Conservation (phyloP, 2,113 vertebrate species). For the Cephalopholis sonnerati region DNA sequence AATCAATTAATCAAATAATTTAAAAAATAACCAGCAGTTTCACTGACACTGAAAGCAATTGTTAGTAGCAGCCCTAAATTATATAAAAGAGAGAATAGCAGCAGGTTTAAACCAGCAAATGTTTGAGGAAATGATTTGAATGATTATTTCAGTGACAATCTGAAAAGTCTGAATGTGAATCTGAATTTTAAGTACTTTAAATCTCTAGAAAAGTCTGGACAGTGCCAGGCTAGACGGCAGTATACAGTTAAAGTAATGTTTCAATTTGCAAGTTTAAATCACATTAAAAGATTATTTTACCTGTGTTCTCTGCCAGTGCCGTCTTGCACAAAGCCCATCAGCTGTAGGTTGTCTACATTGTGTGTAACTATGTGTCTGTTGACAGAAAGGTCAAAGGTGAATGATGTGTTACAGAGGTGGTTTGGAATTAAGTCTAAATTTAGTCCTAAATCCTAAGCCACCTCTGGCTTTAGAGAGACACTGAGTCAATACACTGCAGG, state of each 20-base stretch:
- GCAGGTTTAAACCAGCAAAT: neutral
- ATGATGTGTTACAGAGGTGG: conserved; percentile 64
- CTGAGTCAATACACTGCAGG: conserved; percentile 24
- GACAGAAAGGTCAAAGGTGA: conserved; percentile 52
- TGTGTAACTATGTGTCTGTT: conserved; percentile 1
- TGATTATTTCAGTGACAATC: neutral
- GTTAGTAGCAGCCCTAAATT: neutral
- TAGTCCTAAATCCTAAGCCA: conserved; percentile 55
- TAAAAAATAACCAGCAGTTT: neutral
- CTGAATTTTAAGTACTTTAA: neutral
- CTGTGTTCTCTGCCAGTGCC: neutral
- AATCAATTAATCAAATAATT: neutral
- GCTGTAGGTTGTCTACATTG: neutral
- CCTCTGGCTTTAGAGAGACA: conserved; percentile 46
- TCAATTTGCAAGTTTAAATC: neutral
- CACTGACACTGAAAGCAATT: neutral
- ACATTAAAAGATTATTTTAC: neutral
- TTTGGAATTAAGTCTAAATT: conserved; percentile 64
- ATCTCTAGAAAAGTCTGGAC: neutral
- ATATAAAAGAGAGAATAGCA: neutral
- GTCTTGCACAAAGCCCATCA: neutral
- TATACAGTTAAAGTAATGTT: neutral
- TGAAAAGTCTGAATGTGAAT: neutral
- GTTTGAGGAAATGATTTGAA: neutral
- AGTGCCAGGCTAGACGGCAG: neutral